phyloP scores from a whole-genome alignment of 2,113 vertebrate genomes.

The Mesoclemmys tuberculata region DNA sequence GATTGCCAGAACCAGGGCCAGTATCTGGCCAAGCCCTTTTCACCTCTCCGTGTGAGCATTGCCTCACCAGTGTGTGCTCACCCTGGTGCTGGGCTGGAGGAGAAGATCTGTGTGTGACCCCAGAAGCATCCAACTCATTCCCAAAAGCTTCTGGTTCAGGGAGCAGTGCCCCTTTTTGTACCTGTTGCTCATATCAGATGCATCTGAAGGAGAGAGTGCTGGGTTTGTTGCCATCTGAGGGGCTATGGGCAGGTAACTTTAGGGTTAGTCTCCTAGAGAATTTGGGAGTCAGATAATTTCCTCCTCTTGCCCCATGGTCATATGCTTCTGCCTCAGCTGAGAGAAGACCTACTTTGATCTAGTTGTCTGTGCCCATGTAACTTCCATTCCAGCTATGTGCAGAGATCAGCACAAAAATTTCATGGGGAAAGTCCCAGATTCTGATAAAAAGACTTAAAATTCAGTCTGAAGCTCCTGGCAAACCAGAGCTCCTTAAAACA shows the following conservation, averaged over 20 bases:
- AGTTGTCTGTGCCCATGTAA: slow-evolving; percentile 41
- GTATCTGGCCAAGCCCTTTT: slow-evolving; percentile 19
- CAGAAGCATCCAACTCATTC: slow-evolving; percentile 38
- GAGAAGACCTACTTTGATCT: slow-evolving; percentile 59
- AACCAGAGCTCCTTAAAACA: slow-evolving; percentile 28
- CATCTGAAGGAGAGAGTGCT: slow-evolving; percentile 55
- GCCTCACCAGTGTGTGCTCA: slow-evolving; percentile 58
- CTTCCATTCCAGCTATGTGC: slow-evolving; percentile 62
- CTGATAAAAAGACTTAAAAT: slow-evolving; percentile 13
- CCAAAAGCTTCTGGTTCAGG: slow-evolving; percentile 39
- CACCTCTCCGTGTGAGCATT: slow-evolving; percentile 42
- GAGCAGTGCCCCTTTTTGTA: not conserved
- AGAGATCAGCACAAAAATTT: slow-evolving; percentile 62
- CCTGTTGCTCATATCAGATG: slow-evolving; percentile 52
- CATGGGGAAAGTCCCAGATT: slow-evolving; percentile 57
- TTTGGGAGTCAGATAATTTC: slow-evolving; percentile 55
- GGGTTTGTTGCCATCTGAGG: slow-evolving; percentile 26
- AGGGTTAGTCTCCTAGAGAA: slow-evolving; percentile 60
- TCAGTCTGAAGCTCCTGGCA: slow-evolving; percentile 36
- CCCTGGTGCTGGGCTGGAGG: not conserved
- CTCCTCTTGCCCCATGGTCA: slow-evolving; percentile 50
- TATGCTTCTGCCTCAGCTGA: slow-evolving; percentile 50
- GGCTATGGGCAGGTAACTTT: slow-evolving; percentile 28
- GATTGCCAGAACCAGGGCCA: slow-evolving; percentile 41
- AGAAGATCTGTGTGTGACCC: slow-evolving; percentile 15